Conservation (phyloP, 2,797 vertebrate genomes). For the Enteromius afrohamiltoni region DNA sequence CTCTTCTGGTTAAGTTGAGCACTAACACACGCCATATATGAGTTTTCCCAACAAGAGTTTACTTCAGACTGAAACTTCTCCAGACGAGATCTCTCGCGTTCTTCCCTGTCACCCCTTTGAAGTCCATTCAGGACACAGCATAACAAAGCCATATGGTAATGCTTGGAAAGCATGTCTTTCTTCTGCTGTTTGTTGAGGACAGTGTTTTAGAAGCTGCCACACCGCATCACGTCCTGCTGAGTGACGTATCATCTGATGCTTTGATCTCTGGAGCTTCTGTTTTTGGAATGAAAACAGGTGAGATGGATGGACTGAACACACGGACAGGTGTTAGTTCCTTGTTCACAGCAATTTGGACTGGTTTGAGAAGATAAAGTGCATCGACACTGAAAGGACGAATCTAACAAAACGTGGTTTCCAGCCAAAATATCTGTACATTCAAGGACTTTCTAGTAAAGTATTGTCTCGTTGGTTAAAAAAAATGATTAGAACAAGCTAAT, state of each 20-base stretch:
- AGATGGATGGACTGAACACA: slow-evolving; percentile 51
- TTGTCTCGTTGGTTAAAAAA: too few species aligned
- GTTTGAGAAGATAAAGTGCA: slow-evolving; percentile 60
- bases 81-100: neutral
- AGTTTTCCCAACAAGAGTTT: neutral
- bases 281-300: slow-evolving; percentile 71
- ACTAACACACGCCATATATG: neutral
- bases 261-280: slow-evolving; percentile 69
- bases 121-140: slow-evolving; percentile 34
- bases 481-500: too few species aligned
- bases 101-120: slow-evolving; percentile 37
- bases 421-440: too few species aligned
- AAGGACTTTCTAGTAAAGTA: too few species aligned
- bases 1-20: neutral
- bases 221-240: slow-evolving; percentile 47
- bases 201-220: slow-evolving; percentile 77
- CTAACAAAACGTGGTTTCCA: neutral
- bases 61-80: slow-evolving; percentile 5
- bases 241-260: slow-evolving; percentile 61
- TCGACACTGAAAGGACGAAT: neutral
- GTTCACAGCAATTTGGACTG: slow-evolving; percentile 47
- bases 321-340: slow-evolving; percentile 54
- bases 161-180: slow-evolving; percentile 62
- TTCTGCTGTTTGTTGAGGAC: slow-evolving; percentile 64
- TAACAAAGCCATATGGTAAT: slow-evolving; percentile 71